These are phyloP conservation scores for Noctua fimbriata DNA, from an alignment of 2,888 invertebrate genomes.

Conservation along the genomic window DNA sequence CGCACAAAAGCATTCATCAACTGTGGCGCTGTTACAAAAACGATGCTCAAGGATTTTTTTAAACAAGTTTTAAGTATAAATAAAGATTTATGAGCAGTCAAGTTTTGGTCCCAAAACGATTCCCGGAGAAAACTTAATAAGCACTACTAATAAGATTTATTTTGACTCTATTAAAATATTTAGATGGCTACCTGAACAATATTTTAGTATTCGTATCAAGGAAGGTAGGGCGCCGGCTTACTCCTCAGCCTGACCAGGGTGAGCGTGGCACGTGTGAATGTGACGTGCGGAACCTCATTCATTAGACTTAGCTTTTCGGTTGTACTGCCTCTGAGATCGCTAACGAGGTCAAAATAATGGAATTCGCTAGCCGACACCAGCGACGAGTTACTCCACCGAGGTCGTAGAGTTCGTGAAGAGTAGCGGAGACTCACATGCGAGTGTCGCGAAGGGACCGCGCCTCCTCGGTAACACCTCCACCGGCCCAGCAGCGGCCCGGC, in stretches of 20 bases:
- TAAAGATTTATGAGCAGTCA: background rate
- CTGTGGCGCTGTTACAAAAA: background rate
- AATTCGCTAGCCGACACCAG: no score
- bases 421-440: conserved; percentile 41
- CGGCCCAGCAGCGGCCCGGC: background rate
- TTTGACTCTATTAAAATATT: background rate
- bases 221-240: background rate
- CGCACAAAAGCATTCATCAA: background rate
- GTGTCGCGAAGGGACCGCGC: background rate
- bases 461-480: background rate
- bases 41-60: background rate
- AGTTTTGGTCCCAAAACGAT: background rate
- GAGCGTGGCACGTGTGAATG: background rate
- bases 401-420: background rate
- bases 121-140: background rate
- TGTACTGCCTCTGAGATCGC: background rate
- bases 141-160: background rate
- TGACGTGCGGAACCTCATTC: background rate
- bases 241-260: background rate
- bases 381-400: background rate
- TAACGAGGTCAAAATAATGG: background rate
- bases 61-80: background rate
- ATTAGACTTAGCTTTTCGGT: background rate
- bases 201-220: background rate
- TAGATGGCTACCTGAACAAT: background rate